A percentile compares a stretch with the other conserved stretches of the same genome.
Evolutionary conservation across 2,797 vertebrate genomes (phyloP).

Genomic region (Bradypodion pumilum): DNA sequence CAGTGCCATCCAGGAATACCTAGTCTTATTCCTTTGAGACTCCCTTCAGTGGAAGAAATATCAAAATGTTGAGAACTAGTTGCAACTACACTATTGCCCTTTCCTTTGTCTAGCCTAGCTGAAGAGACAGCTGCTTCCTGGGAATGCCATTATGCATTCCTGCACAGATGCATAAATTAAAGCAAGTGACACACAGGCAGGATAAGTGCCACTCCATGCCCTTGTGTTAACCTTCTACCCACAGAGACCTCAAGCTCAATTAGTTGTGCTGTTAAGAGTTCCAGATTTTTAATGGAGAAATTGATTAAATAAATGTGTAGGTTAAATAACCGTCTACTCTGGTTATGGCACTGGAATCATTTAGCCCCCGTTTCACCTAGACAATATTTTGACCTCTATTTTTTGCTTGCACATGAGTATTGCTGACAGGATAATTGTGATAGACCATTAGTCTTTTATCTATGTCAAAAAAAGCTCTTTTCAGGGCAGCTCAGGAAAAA

Average conservation of each 20-base stretch:
- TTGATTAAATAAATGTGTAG: conserved; percentile 22
- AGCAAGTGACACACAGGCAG: not conserved
- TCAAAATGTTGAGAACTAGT: not conserved
- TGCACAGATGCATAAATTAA: not conserved
- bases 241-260: conserved; percentile 14
- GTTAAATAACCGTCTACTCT: conserved; percentile 1
- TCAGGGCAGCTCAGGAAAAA: not conserved
- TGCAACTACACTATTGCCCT: not conserved
- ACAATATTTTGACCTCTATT: not conserved
- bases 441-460: conserved; percentile 5
- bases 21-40: not conserved
- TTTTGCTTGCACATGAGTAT: not conserved
- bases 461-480: not conserved
- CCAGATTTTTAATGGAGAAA: conserved; percentile 29
- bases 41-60: not conserved
- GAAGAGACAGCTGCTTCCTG: not conserved
- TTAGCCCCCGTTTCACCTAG: not conserved
- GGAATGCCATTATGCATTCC: not conserved
- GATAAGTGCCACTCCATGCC: not conserved
- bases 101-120: not conserved
- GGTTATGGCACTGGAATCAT: conserved; percentile 4
- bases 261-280: conserved; percentile 29
- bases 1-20: not conserved
- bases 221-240: conserved; percentile 25
- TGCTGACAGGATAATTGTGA: conserved; percentile 3